phyloP scores from a whole-genome alignment of 2,113 vertebrate genomes.

The Seriola rivoliana region DNA sequence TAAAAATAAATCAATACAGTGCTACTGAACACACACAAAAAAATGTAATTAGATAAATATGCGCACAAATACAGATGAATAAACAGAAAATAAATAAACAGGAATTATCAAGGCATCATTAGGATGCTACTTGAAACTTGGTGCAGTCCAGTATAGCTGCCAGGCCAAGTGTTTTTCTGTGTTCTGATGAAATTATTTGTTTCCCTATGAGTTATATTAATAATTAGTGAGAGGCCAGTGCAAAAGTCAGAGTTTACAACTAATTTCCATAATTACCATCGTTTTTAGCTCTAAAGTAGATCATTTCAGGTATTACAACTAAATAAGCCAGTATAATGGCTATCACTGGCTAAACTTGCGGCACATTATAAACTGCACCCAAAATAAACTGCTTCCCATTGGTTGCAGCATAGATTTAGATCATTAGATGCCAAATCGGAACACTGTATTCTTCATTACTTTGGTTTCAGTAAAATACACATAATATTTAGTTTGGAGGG shows the following conservation, averaged over 20 bases:
- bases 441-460: neutral
- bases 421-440: neutral
- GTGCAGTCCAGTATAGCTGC: neutral
- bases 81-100: no score
- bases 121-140: no score
- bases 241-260: neutral
- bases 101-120: no score
- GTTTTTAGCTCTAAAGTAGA: neutral
- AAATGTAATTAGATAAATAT: no score
- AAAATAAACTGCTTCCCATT: no score
- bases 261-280: neutral
- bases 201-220: neutral
- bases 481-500: neutral
- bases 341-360: neutral
- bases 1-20: neutral
- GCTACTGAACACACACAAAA: neutral
- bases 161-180: no score
- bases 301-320: neutral
- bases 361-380: neutral
- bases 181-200: neutral
- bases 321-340: neutral
- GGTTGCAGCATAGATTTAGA: neutral
- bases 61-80: neutral
- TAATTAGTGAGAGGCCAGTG: neutral
- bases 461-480: neutral